Evolutionary conservation across 2,888 invertebrate genomes (phyloP).

Genomic region (Stenichneumon culpator): DNA sequence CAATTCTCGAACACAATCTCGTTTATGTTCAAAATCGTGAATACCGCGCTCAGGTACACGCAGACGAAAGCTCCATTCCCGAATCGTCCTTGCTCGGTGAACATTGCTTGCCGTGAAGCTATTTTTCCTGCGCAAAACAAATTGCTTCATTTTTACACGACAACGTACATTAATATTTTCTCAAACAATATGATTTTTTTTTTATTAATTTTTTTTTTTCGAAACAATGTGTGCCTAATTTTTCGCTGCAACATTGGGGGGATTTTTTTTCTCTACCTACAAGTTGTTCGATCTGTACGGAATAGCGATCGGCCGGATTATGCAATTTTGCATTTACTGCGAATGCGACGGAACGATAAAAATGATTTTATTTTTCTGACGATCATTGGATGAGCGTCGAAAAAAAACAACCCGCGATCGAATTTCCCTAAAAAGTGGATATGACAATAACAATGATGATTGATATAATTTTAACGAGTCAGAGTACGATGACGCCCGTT

Average conservation of each 20-base stretch:
- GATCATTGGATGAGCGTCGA: constrained; percentile 30
- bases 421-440: constrained; percentile 8
- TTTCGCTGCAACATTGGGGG: constrained; percentile 76
- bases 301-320: constrained; percentile 52
- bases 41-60: constrained; percentile 70
- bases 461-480: constrained; percentile 23
- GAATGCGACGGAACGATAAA: constrained; percentile 13
- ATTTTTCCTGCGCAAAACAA: constrained; percentile 82
- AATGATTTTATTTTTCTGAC: neutral
- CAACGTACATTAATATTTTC: constrained; percentile 68
- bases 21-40: constrained; percentile 62
- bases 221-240: constrained; percentile 64
- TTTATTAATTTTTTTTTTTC: constrained; percentile 46
- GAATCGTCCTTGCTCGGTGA: constrained; percentile 76
- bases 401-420: constrained; percentile 5
- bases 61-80: constrained; percentile 75
- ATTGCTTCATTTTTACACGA: constrained; percentile 79
- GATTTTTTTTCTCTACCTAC: constrained; percentile 76
- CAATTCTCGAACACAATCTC: constrained; percentile 65
- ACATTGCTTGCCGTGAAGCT: constrained; percentile 77
- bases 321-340: neutral
- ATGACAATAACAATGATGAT: constrained; percentile 40
- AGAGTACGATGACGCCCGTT: constrained; percentile 66
- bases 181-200: constrained; percentile 35
- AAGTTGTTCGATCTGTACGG: constrained; percentile 74